Evolutionary conservation across 2,888 invertebrate species (phyloP).

Genomic region (Carabus problematicus): DNA sequence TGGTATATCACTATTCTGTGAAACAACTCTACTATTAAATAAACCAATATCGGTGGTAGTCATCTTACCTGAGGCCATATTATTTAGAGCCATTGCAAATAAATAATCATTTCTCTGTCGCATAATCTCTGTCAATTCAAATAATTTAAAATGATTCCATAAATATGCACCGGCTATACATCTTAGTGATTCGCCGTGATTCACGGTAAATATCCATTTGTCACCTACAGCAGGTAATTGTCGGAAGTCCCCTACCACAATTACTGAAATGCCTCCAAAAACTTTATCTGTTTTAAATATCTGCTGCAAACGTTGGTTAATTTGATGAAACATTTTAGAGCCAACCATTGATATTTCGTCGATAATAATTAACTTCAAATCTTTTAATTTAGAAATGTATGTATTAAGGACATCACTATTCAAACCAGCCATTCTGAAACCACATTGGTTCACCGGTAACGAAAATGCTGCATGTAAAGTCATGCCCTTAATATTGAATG

Average conservation of each 20-base stretch:
- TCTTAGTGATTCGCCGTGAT: constrained; percentile 10
- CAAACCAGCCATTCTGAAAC: background rate
- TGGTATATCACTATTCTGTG: constrained; percentile 18
- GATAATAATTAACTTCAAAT: constrained; percentile 48
- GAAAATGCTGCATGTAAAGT: constrained; percentile 1
- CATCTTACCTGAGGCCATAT: constrained; percentile 47
- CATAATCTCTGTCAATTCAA: constrained; percentile 50
- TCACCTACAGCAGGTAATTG: constrained; percentile 52
- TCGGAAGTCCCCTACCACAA: constrained; percentile 53
- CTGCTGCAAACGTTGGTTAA: constrained; percentile 51
- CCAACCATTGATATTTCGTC: constrained; percentile 54
- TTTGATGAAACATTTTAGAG: constrained; percentile 45
- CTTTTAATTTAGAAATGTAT: constrained; percentile 28
- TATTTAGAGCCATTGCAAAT: constrained; percentile 48
- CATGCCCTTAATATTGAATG: constrained; percentile 7
- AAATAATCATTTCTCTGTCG: constrained; percentile 49
- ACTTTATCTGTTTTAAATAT: constrained; percentile 47
- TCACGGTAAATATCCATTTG: constrained; percentile 45
- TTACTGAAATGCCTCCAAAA: constrained; percentile 53
- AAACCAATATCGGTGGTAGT: constrained; percentile 45
- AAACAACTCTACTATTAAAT: constrained; percentile 43
- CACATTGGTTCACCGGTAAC: background rate
- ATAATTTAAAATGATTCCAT: constrained; percentile 48
- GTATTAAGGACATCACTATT: constrained; percentile 37
- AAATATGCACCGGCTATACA: constrained; percentile 31